A percentile compares a stretch with the other conserved stretches of the same genome.
Evolutionary conservation across 2,797 vertebrate species (phyloP).

Genomic region (Sebastes kiyomatsui): DNA sequence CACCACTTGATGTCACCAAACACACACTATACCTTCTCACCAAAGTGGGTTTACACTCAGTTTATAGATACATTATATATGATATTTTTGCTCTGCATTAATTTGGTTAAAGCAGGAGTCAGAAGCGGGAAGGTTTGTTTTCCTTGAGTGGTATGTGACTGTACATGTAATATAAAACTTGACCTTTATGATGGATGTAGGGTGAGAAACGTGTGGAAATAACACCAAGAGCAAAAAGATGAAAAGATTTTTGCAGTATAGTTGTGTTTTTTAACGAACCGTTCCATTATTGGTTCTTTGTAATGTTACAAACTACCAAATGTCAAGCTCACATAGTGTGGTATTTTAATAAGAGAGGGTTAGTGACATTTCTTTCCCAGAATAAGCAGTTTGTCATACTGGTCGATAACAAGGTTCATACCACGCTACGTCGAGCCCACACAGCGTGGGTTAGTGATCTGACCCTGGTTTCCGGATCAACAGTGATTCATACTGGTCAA

Average conservation of each 20-base stretch:
- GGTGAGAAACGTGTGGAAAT: neutral
- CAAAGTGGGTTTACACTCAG: neutral
- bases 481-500: neutral
- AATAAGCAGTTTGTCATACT: neutral
- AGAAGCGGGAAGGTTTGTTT: neutral
- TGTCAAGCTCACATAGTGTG: neutral
- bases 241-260: neutral
- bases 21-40: neutral
- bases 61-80: neutral
- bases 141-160: neutral
- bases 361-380: neutral
- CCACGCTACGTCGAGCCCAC: neutral
- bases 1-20: too few relatives aligned
- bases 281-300: neutral
- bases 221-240: neutral
- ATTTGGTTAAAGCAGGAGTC: too few relatives aligned
- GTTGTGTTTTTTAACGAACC: neutral
- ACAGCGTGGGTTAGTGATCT: neutral
- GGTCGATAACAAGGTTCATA: neutral
- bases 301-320: neutral
- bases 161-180: neutral
- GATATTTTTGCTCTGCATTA: neutral
- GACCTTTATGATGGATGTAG: too few relatives aligned
- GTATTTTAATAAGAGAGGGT: neutral
- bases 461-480: neutral